A percentile compares a stretch with the other conserved stretches of the same genome.
phyloP scores from a whole-genome alignment of 2,797 vertebrate genomes.

The Leuciscus waleckii region DNA sequence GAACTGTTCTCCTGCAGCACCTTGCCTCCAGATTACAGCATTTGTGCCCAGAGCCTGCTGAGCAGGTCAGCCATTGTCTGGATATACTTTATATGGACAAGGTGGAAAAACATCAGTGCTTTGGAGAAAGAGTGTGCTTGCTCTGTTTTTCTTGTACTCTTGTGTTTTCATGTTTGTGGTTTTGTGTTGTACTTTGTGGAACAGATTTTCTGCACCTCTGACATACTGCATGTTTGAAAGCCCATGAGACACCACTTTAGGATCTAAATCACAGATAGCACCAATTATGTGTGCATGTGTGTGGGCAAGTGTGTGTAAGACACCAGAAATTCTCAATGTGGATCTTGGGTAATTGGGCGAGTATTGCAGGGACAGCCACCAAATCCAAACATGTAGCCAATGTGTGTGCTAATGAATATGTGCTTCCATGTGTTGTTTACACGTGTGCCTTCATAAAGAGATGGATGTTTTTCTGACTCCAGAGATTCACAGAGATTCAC shows the following conservation, averaged over 20 bases:
- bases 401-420: neutral
- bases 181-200: neutral
- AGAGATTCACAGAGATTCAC: neutral
- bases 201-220: conserved; percentile 58
- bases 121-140: conserved; percentile 38
- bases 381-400: neutral
- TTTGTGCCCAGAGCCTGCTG: neutral
- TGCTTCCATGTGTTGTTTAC: conserved; percentile 14
- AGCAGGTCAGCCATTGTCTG: neutral
- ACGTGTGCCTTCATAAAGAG: neutral
- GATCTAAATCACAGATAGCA: conserved; percentile 58
- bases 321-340: neutral
- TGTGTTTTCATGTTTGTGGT: neutral
- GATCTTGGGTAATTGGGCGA: neutral
- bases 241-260: conserved; percentile 71
- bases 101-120: neutral
- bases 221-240: conserved; percentile 66
- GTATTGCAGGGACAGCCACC: neutral
- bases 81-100: conserved; percentile 1
- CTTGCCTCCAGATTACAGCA: neutral
- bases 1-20: neutral
- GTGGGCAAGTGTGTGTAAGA: neutral
- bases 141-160: neutral
- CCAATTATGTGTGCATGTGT: neutral
- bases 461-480: neutral